phyloP scores from a whole-genome alignment of 2,888 invertebrate genomes.

The Drosophila recens region DNA sequence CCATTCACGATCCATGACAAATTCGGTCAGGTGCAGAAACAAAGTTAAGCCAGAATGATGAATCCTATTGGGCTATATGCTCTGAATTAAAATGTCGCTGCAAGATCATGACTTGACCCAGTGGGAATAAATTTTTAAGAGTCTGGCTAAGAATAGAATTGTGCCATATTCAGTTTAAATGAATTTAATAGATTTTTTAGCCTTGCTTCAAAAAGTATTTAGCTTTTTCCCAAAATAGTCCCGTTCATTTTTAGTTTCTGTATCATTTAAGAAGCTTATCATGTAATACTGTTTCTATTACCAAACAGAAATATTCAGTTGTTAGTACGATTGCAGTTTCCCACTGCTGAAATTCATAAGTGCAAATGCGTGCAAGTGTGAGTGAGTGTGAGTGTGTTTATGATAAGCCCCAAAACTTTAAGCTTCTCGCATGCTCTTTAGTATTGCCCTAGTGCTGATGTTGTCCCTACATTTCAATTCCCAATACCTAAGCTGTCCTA shows the following conservation, averaged over 20 bases:
- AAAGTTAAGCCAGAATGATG: background rate
- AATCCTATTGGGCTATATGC: conserved; percentile 13
- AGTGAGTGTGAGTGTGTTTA: background rate
- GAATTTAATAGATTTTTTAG: background rate
- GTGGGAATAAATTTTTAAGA: conserved; percentile 6
- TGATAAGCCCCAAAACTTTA: conserved; percentile 10
- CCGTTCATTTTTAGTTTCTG: background rate
- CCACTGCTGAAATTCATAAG: conserved; percentile 2
- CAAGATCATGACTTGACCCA: conserved; percentile 6
- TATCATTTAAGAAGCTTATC: conserved; percentile 14
- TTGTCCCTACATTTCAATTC: conserved; percentile 22
- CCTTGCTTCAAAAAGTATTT: background rate
- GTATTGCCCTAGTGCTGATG: conserved; percentile 3
- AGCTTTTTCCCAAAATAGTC: background rate
- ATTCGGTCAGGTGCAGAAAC: conserved; percentile 44
- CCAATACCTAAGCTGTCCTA: conserved; percentile 20
- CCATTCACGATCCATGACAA: conserved; percentile 33
- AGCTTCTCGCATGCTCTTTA: conserved; percentile 7
- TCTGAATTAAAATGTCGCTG: background rate
- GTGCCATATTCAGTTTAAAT: background rate
- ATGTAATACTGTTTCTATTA: conserved; percentile 7
- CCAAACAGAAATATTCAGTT: conserved; percentile 8
- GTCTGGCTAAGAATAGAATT: background rate
- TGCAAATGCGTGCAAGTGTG: conserved; percentile 1
- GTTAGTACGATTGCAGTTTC: background rate